phyloP scores from a whole-genome alignment of 2,888 invertebrate species.

The Ctenicera cuprea region DNA sequence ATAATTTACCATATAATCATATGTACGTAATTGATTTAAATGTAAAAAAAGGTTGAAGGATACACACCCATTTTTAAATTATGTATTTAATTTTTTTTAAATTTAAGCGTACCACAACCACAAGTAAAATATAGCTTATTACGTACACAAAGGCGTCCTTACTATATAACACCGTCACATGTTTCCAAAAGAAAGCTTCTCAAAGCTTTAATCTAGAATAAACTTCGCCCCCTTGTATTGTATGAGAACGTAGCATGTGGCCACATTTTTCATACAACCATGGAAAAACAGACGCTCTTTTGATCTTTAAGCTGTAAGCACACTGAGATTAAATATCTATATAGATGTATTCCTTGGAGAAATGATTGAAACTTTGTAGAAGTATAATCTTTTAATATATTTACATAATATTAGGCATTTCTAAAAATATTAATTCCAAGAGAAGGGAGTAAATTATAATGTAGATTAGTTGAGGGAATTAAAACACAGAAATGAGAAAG shows the following conservation, averaged over 20 bases:
- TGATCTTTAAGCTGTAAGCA: neutral
- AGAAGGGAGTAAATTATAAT: neutral
- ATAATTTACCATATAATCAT: too few relatives aligned
- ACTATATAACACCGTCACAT: neutral
- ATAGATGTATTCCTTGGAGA: neutral
- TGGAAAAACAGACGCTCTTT: neutral
- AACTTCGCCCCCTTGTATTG: neutral
- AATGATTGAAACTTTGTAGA: neutral
- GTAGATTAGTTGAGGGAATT: neutral
- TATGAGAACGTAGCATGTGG: conserved; percentile 20
- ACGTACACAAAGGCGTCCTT: neutral
- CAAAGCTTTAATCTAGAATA: conserved; percentile 16
- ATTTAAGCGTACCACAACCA: too few relatives aligned
- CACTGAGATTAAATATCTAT: neutral
- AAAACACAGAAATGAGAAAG: too few relatives aligned
- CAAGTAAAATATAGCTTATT: neutral
- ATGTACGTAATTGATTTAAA: too few relatives aligned
- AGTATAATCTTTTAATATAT: neutral
- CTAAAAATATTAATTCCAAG: too few relatives aligned
- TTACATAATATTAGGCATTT: too few relatives aligned
- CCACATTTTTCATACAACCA: neutral
- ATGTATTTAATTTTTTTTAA: too few relatives aligned
- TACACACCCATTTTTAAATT: too few relatives aligned
- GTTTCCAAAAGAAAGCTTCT: conserved; percentile 7
- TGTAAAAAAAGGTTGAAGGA: too few relatives aligned